These are phyloP conservation scores for Centropus unirufus DNA, from an alignment of 2,113 vertebrate genomes.

Conservation along the genomic window DNA sequence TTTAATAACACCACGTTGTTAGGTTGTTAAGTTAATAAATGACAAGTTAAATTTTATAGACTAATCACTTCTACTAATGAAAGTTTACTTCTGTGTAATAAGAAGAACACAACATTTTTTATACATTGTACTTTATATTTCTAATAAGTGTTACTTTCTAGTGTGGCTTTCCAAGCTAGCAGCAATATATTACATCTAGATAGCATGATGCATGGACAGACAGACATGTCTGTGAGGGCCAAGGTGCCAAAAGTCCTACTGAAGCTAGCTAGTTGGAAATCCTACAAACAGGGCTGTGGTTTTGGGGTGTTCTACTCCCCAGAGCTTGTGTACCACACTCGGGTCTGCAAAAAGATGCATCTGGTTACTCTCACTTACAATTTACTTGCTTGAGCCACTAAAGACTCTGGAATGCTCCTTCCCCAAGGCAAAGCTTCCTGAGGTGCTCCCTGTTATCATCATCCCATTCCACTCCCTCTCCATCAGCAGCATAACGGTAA, in stretches of 20 bases:
- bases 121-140: not conserved
- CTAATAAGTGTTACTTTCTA: not conserved
- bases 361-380: not conserved
- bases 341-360: not conserved
- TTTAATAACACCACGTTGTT: conserved; percentile 32
- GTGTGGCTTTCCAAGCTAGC: not conserved
- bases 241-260: not conserved
- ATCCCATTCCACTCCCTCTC: not conserved
- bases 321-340: not conserved
- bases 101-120: not conserved
- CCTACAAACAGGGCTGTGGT: not conserved
- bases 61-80: conserved; percentile 38
- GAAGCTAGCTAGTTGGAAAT: not conserved
- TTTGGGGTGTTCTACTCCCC: not conserved
- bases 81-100: not conserved
- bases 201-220: not conserved
- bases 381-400: not conserved
- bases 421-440: not conserved
- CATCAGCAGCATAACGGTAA: not conserved
- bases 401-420: accelerated
- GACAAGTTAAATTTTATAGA: conserved; percentile 47
- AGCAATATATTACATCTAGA: not conserved
- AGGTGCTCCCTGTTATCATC: not conserved
- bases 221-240: not conserved
- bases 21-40: conserved; percentile 61